Conservation (phyloP, 2,888 invertebrate species). For the Caradrina kadenii region DNA sequence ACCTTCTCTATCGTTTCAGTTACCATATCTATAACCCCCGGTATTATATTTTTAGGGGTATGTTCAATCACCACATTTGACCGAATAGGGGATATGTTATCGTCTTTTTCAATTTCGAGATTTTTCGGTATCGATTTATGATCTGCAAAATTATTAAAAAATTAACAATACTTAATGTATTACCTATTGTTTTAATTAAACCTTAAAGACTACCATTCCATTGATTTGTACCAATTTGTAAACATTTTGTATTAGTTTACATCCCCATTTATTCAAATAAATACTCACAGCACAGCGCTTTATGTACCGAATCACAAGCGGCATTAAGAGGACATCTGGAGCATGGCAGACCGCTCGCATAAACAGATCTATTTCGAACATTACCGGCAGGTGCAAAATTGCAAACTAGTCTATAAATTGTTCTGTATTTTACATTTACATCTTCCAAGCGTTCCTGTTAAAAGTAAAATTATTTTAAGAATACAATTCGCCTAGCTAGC, state of each 20-base stretch:
- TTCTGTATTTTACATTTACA: slow-evolving; percentile 69
- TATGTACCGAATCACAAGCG: slow-evolving; percentile 73
- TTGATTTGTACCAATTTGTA: neutral
- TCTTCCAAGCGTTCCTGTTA: slow-evolving; percentile 71
- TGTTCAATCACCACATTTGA: slow-evolving; percentile 9
- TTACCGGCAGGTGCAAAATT: slow-evolving; percentile 85
- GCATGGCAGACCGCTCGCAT: slow-evolving; percentile 77
- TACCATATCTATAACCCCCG: neutral
- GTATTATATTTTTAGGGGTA: slow-evolving; percentile 11
- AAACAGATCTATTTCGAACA: slow-evolving; percentile 72
- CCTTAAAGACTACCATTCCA: no score
- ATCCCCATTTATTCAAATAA: neutral
- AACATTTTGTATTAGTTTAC: neutral
- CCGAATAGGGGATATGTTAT: neutral
- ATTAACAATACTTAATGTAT: no score
- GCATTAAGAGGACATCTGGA: slow-evolving; percentile 73
- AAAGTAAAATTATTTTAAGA: neutral
- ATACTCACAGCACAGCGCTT: slow-evolving; percentile 77
- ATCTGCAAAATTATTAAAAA: slow-evolving; percentile 25
- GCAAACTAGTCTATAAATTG: slow-evolving; percentile 83
- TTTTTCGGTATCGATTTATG: slow-evolving; percentile 2
- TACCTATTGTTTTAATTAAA: no score
- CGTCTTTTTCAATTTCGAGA: slow-evolving; percentile 6
- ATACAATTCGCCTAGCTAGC: neutral
- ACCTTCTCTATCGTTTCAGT: slow-evolving; percentile 6